Evolutionary conservation across 2,888 invertebrate species (phyloP).

Genomic region (Seira musarum): DNA sequence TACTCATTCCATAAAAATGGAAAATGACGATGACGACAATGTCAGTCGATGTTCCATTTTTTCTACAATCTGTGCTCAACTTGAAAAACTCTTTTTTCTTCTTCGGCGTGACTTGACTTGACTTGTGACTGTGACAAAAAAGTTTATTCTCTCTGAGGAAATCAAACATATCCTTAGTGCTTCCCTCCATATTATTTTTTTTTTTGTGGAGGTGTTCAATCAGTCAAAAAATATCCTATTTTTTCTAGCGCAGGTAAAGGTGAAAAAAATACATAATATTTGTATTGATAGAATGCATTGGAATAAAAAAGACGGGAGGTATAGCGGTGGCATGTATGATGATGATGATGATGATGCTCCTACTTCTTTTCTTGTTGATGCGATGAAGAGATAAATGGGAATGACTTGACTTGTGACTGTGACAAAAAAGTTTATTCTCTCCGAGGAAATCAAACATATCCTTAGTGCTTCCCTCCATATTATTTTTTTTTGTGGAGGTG

Average conservation of each 20-base stretch:
- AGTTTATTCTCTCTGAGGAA: conserved; percentile 59
- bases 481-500: conserved; percentile 37
- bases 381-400: conserved; percentile 59
- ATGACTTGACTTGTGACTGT: no score
- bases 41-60: conserved; percentile 18
- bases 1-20: no score
- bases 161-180: conserved; percentile 43
- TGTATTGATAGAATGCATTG: no score
- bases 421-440: no score
- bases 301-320: no score
- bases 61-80: conserved; percentile 3
- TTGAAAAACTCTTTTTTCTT: conserved; percentile 37
- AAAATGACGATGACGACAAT: conserved; percentile 40
- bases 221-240: conserved; percentile 42
- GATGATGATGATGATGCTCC: no score
- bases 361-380: conserved; percentile 42
- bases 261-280: no score
- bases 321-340: no score
- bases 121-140: no score
- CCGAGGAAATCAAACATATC: conserved; percentile 55
- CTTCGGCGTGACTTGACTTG: no score
- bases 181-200: conserved; percentile 46
- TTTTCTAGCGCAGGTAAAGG: no score
- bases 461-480: conserved; percentile 31
- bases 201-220: conserved; percentile 47